These are phyloP conservation scores for Tragopan temminckii DNA, from an alignment of 2,797 vertebrate species.

Conservation along the genomic window DNA sequence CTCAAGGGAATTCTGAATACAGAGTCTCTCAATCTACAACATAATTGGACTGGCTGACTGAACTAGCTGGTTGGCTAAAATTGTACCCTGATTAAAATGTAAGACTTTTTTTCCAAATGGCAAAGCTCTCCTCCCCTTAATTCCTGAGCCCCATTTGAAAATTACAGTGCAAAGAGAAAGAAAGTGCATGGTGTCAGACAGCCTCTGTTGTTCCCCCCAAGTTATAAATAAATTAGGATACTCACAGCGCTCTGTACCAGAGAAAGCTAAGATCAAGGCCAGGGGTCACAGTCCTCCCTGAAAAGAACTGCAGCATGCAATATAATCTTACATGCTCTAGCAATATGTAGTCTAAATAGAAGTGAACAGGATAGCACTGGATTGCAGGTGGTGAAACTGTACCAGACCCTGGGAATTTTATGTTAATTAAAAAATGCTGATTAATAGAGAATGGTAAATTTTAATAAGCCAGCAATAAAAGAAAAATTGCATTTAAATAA, in stretches of 20 bases:
- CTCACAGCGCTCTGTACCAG: conserved; percentile 8
- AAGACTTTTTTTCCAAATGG: conserved; percentile 46
- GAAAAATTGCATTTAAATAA: conserved; percentile 5
- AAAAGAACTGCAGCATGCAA: conserved; percentile 64
- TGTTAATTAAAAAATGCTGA: conserved; percentile 40
- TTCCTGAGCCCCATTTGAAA: background rate
- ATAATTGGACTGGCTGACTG: conserved; percentile 43
- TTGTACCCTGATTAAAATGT: conserved; percentile 42
- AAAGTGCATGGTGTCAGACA: conserved; percentile 21
- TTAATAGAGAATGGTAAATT: conserved; percentile 26
- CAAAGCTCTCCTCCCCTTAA: conserved; percentile 28
- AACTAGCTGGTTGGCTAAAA: conserved; percentile 45
- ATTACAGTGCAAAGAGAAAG: conserved; percentile 24
- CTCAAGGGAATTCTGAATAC: conserved; percentile 39
- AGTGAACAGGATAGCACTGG: conserved; percentile 4
- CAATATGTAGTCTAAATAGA: conserved; percentile 52
- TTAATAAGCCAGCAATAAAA: conserved; percentile 38
- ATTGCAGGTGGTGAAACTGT: conserved; percentile 23
- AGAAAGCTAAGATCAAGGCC: conserved; percentile 69
- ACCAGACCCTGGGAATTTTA: conserved; percentile 43
- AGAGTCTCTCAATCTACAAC: conserved; percentile 31
- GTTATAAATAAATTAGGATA: conserved; percentile 71
- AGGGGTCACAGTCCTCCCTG: conserved; percentile 58
- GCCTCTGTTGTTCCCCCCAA: conserved; percentile 20
- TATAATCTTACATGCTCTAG: conserved; percentile 32